Evolutionary conservation across 1,140 invertebrate genomes (phyloP), one percentile per base, ranked within the genome.

Genomic region (Latrodectus geometricus): DNA sequence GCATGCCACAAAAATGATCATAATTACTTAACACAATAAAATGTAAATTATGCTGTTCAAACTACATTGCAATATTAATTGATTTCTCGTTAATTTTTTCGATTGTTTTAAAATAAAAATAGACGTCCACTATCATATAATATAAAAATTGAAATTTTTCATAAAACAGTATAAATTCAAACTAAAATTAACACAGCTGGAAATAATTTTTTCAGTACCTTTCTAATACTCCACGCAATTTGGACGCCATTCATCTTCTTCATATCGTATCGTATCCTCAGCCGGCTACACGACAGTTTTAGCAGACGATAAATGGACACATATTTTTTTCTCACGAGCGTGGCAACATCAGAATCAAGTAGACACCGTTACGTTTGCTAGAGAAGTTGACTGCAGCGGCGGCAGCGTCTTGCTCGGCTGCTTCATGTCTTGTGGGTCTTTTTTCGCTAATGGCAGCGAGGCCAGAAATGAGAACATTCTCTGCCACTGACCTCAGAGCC

Each of bases 401-500:
- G 35, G 21, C 14, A 68, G 11, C 56, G 21, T 20, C 48, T 50
- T 56, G 54, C 35, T 49, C 77, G 77, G 35, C 77, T 48, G 69
- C 54, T 61, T 61, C 77, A 79, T 79, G 77, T 48, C 77, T 79
- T 79, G 77, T 79, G 77, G 77, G 77, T 35, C 17, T 79, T 79
- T 79, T 17, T 61, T 68, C 77, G 49, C 35, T 35, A 17, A 66
- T 66, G 14, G 20, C 20, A 50, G 79, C 20, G 68, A 72, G 54
- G n/a, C 14, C 50, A 17, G 72, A 83, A 83, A 83, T 83, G 52
- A 54, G 80, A 49, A 74, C 80, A 83, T 49, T 80, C 66, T 21
- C 78, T 83, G 80, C 80, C 80, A 83, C 80, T 83, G 80, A 83
- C 80, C 80, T 83, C 80, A 23, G 9, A 14, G 69, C n/a, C 48